Percentiles rank a stretch among this genome's conserved stretches.
Evolutionary conservation across 1,140 invertebrate genomes (phyloP).

Genomic region (Eufriesea mexicana): DNA sequence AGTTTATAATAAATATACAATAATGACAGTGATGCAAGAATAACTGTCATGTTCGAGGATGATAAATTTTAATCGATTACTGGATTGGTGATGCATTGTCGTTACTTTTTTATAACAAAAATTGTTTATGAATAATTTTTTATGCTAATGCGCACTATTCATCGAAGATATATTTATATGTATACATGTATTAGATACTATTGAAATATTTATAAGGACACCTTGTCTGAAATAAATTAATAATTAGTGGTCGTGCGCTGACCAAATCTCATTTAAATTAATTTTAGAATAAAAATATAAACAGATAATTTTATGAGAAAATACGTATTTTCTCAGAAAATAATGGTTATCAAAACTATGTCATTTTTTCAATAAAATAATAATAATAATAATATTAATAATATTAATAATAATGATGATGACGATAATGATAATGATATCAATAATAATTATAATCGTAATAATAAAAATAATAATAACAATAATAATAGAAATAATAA

Average conservation of each 20-base stretch:
- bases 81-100: slow-evolving; percentile 1
- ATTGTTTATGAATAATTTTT: slow-evolving; percentile 29
- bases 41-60: slow-evolving; percentile 30
- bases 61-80: slow-evolving; percentile 35
- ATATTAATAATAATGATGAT: slow-evolving; percentile 52
- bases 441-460: no score
- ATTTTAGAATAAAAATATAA: slow-evolving; percentile 47
- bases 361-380: slow-evolving; percentile 45
- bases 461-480: no score
- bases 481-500: no score
- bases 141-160: slow-evolving; percentile 36
- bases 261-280: slow-evolving; percentile 46
- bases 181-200: slow-evolving; percentile 44
- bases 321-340: slow-evolving; percentile 11
- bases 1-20: slow-evolving; percentile 48
- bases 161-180: slow-evolving; percentile 37
- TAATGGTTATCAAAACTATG: slow-evolving; percentile 5
- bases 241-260: slow-evolving; percentile 37
- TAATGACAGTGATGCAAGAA: slow-evolving; percentile 23
- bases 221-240: slow-evolving; percentile 52
- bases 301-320: slow-evolving; percentile 45
- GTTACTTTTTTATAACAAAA: slow-evolving; percentile 41
- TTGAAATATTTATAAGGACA: slow-evolving; percentile 50
- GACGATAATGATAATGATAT: no score
- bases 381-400: slow-evolving; percentile 20